Conservation (phyloP, 2,113 vertebrate genomes). For the Otis tarda region DNA sequence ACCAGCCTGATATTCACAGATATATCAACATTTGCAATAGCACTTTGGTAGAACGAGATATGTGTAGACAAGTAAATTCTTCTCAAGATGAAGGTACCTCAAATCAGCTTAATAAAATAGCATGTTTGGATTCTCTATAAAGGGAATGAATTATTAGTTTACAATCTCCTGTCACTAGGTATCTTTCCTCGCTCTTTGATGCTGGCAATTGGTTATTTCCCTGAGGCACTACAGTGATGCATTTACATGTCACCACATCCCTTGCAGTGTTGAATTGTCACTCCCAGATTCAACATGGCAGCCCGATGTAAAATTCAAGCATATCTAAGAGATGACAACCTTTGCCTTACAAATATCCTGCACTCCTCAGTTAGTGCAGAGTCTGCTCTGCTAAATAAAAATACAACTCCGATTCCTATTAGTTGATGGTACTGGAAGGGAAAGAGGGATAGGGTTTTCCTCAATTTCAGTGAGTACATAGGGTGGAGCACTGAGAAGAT, state of each 20-base stretch:
- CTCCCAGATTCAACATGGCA: neutral
- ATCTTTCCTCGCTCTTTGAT: slow-evolving; percentile 48
- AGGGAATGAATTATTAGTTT: slow-evolving; percentile 69
- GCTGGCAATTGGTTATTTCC: slow-evolving; percentile 53
- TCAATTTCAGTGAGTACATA: neutral
- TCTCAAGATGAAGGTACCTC: slow-evolving; percentile 38
- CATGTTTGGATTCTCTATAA: slow-evolving; percentile 50
- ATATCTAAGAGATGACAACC: neutral
- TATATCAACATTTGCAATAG: neutral
- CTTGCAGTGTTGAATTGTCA: slow-evolving; percentile 5
- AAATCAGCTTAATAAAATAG: slow-evolving; percentile 35
- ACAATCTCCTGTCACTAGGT: slow-evolving; percentile 39
- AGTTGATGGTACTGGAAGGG: neutral
- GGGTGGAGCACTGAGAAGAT: neutral
- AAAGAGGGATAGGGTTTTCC: neutral
- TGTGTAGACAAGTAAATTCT: neutral
- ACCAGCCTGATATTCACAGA: neutral
- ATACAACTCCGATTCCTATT: neutral
- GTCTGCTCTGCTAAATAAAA: neutral
- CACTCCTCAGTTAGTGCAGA: neutral
- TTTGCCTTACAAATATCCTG: neutral
- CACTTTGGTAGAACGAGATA: neutral
- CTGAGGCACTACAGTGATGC: slow-evolving; percentile 4
- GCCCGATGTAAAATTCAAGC: neutral
- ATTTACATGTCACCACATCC: slow-evolving; percentile 12